Conservation (phyloP, 2,113 vertebrate species). For the Ophthalmolycus amberensis region DNA sequence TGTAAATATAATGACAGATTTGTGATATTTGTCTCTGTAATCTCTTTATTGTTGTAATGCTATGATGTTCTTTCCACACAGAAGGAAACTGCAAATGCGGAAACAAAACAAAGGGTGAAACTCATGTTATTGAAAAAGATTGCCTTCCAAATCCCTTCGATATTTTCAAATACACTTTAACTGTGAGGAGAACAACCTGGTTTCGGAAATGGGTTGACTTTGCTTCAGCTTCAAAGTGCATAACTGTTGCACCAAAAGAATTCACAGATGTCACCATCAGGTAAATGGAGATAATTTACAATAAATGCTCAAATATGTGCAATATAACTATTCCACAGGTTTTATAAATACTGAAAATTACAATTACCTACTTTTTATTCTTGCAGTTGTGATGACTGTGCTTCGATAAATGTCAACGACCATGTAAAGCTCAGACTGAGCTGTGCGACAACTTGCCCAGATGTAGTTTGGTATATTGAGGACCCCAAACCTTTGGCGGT, state of each 20-base stretch:
- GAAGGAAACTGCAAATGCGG: conserved; percentile 75
- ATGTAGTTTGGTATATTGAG: conserved; percentile 79
- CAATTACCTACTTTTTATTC: conserved; percentile 25
- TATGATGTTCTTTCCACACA: conserved; percentile 42
- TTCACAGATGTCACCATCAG: conserved; percentile 72
- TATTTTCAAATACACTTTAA: conserved; percentile 67
- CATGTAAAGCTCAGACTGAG: conserved; percentile 67
- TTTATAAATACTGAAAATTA: neutral
- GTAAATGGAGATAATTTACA: conserved; percentile 53
- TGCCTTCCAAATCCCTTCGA: conserved; percentile 80
- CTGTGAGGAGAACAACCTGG: conserved; percentile 57
- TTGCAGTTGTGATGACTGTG: conserved; percentile 77
- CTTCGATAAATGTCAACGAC: conserved; percentile 42
- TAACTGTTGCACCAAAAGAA: conserved; percentile 71
- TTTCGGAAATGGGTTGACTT: conserved; percentile 50
- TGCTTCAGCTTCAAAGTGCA: conserved; percentile 67
- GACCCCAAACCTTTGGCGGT: conserved; percentile 62
- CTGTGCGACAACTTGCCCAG: conserved; percentile 74
- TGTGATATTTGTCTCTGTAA: neutral
- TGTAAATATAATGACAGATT: neutral
- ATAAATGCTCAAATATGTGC: neutral
- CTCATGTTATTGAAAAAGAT: conserved; percentile 57
- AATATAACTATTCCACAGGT: neutral
- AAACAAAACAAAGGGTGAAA: conserved; percentile 37
- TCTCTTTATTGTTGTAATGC: neutral